Conservation (phyloP, 2,888 invertebrate genomes). For the Eupithecia subfuscata region DNA sequence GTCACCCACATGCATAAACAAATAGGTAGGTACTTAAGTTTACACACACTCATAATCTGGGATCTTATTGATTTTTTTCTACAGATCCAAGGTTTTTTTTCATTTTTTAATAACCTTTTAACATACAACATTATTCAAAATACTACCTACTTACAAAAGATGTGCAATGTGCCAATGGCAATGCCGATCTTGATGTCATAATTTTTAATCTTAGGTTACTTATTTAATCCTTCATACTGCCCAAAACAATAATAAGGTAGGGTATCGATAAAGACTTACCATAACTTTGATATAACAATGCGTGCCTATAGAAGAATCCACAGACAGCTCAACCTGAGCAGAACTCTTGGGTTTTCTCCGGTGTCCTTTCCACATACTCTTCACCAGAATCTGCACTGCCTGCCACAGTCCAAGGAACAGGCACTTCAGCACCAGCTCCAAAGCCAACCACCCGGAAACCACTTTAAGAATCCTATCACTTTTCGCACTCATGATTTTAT, state of each 20-base stretch:
- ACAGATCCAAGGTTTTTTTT: no score
- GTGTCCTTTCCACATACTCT: conserved; percentile 74
- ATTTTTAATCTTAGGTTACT: background rate
- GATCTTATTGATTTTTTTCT: background rate
- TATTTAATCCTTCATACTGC: background rate
- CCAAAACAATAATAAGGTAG: no score
- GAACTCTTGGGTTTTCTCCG: conserved; percentile 61
- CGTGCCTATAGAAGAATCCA: conserved; percentile 74
- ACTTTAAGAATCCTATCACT: conserved; percentile 61
- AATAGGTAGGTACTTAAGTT: background rate
- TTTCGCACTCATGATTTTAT: conserved; percentile 61
- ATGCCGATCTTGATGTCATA: background rate
- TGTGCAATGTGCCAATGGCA: no score
- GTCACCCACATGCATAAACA: background rate
- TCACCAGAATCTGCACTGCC: conserved; percentile 63
- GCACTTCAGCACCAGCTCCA: conserved; percentile 68
- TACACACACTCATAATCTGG: background rate
- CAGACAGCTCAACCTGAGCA: conserved; percentile 68
- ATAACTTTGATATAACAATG: conserved; percentile 78
- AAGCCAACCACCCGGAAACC: conserved; percentile 72
- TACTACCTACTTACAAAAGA: no score
- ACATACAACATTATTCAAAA: no score
- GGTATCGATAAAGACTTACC: conserved; percentile 56
- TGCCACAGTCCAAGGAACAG: conserved; percentile 73
- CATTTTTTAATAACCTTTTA: no score